Evolutionary conservation across 1,140 invertebrate species (phyloP).

Genomic region (Phenacoccus solenopsis): DNA sequence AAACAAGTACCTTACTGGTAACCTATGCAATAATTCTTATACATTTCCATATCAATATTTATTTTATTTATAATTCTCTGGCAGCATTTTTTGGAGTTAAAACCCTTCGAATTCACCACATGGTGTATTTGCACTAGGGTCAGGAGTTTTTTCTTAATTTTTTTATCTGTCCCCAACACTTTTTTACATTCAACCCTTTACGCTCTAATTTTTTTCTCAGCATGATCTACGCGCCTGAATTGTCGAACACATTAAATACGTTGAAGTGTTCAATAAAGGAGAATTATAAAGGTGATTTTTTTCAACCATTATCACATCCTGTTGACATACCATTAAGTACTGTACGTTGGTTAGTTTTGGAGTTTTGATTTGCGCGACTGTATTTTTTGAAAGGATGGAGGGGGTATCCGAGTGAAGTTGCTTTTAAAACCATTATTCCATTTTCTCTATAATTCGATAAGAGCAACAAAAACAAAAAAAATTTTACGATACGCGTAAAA

Average conservation of each 20-base stretch:
- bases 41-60: not conserved
- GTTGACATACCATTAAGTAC: too few relatives aligned
- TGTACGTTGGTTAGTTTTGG: too few relatives aligned
- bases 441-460: too few relatives aligned
- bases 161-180: constrained; percentile 3
- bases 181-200: constrained; percentile 6
- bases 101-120: not conserved
- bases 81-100: not conserved
- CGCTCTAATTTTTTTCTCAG: constrained; percentile 15
- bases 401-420: too few relatives aligned
- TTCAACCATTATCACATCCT: too few relatives aligned
- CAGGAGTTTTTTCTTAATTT: constrained; percentile 1
- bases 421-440: too few relatives aligned
- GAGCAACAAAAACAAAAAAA: too few relatives aligned
- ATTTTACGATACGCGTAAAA: not conserved
- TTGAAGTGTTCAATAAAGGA: not conserved
- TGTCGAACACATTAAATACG: not conserved
- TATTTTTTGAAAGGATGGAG: too few relatives aligned
- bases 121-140: not conserved
- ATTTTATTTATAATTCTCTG: not conserved
- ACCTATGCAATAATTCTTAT: too few relatives aligned
- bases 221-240: not conserved
- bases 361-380: too few relatives aligned
- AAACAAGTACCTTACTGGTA: too few relatives aligned
- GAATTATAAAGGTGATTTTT: too few relatives aligned